These are phyloP conservation scores for Gadus macrocephalus DNA, from an alignment of 2,113 vertebrate genomes.

Conservation along the genomic window DNA sequence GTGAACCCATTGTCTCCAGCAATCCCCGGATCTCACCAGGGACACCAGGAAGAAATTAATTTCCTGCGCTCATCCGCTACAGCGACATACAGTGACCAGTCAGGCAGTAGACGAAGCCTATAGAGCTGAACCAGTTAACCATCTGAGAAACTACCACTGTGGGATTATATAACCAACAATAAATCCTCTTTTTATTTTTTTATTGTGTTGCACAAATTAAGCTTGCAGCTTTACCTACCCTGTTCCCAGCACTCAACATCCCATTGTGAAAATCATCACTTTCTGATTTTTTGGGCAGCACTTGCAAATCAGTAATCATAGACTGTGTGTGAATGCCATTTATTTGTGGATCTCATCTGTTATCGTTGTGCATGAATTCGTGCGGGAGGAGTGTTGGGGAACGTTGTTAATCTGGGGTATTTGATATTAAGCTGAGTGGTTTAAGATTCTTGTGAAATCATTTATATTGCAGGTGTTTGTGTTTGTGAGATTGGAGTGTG, in stretches of 20 bases:
- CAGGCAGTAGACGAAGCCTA: background rate
- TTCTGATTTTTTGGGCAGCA: background rate
- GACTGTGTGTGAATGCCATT: background rate
- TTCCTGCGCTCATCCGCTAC: background rate
- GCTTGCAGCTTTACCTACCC: background rate
- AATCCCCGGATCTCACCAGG: background rate
- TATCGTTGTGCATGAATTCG: background rate
- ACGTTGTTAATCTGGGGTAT: slow-evolving; percentile 39
- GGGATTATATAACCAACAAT: background rate
- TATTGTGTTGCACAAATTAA: background rate
- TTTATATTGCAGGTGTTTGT: slow-evolving; percentile 43
- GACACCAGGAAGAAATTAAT: background rate
- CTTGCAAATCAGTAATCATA: background rate
- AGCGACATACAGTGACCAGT: background rate
- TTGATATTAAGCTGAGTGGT: slow-evolving; percentile 45
- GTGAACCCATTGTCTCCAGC: background rate
- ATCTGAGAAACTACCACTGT: background rate
- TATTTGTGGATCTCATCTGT: background rate
- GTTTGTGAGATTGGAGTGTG: slow-evolving; percentile 8
- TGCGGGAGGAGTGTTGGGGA: no score
- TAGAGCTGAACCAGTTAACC: background rate
- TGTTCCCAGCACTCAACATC: background rate
- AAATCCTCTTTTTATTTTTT: slow-evolving; percentile 1
- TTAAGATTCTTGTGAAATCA: slow-evolving; percentile 48
- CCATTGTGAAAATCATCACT: background rate